These are phyloP conservation scores for Perca fluviatilis DNA, from an alignment of 2,113 vertebrate genomes.

Conservation along the genomic window DNA sequence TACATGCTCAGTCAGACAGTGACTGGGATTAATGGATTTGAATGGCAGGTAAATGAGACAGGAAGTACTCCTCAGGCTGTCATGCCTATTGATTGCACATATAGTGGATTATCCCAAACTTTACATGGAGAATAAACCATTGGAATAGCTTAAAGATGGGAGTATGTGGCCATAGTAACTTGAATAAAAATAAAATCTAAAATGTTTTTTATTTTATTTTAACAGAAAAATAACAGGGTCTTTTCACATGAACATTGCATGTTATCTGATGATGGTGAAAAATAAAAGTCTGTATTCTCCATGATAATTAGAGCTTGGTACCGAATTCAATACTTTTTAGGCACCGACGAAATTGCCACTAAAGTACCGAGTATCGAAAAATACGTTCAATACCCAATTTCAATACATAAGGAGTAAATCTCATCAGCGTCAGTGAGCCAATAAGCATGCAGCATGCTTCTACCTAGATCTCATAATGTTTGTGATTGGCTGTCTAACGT, in stretches of 20 bases:
- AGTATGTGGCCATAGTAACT: neutral
- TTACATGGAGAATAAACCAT: neutral
- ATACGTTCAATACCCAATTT: too few relatives aligned
- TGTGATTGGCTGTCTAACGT: too few relatives aligned
- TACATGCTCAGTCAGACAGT: neutral
- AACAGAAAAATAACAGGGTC: neutral
- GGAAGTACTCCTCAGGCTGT: neutral
- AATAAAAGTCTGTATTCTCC: neutral
- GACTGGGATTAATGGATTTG: neutral
- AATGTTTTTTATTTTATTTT: neutral
- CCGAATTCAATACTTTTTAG: too few relatives aligned
- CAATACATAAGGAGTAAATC: too few relatives aligned
- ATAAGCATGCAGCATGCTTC: too few relatives aligned
- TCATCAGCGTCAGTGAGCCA: too few relatives aligned
- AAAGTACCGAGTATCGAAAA: too few relatives aligned
- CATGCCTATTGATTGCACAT: neutral
- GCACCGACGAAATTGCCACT: too few relatives aligned
- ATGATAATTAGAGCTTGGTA: neutral
- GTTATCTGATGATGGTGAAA: neutral
- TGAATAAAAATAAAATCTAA: neutral
- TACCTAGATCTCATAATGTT: too few relatives aligned
- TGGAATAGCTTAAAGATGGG: neutral
- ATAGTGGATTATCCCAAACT: neutral
- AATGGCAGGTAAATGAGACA: conserved; percentile 10
- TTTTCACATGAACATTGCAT: neutral